Evolutionary conservation across 1,140 invertebrate genomes (phyloP), one percentile per base, ranked within the genome.

Genomic region (Pachyrhynchus sulphureomaculatus): DNA sequence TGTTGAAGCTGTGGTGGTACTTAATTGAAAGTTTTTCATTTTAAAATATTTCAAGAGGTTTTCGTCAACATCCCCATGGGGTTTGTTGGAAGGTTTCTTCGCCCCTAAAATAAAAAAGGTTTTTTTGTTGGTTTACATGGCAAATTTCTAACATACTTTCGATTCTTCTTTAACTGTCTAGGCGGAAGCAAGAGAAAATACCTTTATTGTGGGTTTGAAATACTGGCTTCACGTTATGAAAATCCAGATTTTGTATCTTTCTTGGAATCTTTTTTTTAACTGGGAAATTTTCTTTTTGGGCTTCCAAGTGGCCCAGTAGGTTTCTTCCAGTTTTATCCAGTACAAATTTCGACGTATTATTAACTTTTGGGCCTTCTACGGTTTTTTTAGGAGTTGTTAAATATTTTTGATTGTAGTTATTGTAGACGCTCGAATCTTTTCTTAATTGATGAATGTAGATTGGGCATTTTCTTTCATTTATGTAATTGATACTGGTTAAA

Each of bases 231-330:
- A 12, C 29, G 10, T 18, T 9, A 20, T 3, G 10, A 51, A 33
- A 13, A n/a, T 17, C 20, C 34, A 26, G 6, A 23, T 44, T 15
- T 2, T 12, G 8, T 24, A 23, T 17, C 8, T 26, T 34, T 57
- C 13, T 51, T 2, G 15, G 41, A 17, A 5, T 47, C n/a, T 48
- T 47, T 32, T 32, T n/a, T 21, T 37, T 23, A 0, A 29, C 24
- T 4, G 36, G 23, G 10, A 3, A 33, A n/a, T 18, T 24, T 59
- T 49, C 5, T 68, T 73, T 18, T 65, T 69, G 1, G 73, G 73
- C 57, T 74, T 74, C 72, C 73, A 75, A 26, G 69, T 68, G 1
- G 73, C 67, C 73, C 73, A 75, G 29, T 73, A 75, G 2, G 68
- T 60, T 68, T 75, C 73, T 56, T 75, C 73, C 17, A 75, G 41